Base-by-base conservation (phyloP, 2,797 vertebrate genomes). In the Gymnoscopelus microlampas region DNA sequence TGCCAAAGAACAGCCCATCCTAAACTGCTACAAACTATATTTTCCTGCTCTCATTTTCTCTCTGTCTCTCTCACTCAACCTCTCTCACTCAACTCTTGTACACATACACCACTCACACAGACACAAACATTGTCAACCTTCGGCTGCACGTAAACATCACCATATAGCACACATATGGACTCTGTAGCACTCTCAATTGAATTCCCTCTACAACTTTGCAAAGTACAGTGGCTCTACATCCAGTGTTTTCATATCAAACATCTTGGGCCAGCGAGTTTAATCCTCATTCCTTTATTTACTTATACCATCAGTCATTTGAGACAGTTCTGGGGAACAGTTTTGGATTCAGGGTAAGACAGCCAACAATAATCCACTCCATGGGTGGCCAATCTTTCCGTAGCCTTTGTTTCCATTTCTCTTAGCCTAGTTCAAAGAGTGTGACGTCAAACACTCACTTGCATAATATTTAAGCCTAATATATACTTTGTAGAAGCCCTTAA, bases 1-100 rank as follows among this genome's bases (percentile, higher is more conserved):
- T 64, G 54, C 55, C 3, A 56, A 78, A 32, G 57, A 85, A 85
- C 73, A 78, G 60, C 49, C 66, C 74, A 56, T 82, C 66, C 60
- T 55, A 44, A 68, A 39, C 51, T 47, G 50, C 66, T 35, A n/a
- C 35, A 6, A 53, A 64, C 71, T 65, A 14, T 29, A n/a, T 11
- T 32, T 64, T 29, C 39, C n/a, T n/a, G 4, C 55, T 58, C 49
- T 48, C 9, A 8, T 11, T 60, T 65, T 47, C 8, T 32, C 53
- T 15, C 29, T 24, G 8, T 15, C 51, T 50, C 56, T 63, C 49
- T 47, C 5, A 53, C 51, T 56, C 14, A 14, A 7, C 64, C 7
- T 19, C 49, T 19, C 48, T 32, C 47, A 49, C 47, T 49, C 26
- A 63, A 63, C 26, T 23, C 53, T 15, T 47, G 35, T 15, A 57